phyloP scores from a whole-genome alignment of 2,888 invertebrate genomes.

The Pycnomerus fuliginosus region DNA sequence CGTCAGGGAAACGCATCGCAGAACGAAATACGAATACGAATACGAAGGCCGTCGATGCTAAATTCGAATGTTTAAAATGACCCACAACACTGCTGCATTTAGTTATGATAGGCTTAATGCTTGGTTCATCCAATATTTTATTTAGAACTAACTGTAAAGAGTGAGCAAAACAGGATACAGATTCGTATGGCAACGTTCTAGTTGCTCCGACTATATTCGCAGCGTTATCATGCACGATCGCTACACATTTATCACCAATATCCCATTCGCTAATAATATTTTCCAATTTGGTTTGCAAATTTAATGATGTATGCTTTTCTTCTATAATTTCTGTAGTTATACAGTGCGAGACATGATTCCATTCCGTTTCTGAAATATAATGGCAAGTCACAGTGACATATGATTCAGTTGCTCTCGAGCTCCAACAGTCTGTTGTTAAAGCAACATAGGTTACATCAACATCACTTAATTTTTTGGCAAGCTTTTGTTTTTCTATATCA shows the following conservation, averaged over 20 bases:
- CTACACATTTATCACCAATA: not conserved
- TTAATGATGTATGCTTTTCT: not conserved
- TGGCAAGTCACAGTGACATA: not conserved
- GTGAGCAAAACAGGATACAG: not conserved
- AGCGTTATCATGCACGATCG: not conserved
- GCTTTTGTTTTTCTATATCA: conserved; percentile 5
- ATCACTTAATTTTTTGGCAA: not conserved
- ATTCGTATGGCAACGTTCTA: not conserved
- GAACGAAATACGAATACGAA: too few species aligned
- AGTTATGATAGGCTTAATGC: not conserved
- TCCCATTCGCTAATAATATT: not conserved
- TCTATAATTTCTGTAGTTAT: not conserved
- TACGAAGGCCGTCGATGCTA: too few species aligned
- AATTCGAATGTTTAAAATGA: not conserved
- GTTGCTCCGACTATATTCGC: not conserved
- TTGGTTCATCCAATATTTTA: not conserved
- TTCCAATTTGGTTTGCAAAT: not conserved
- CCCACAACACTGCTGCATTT: not conserved
- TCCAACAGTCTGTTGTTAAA: conserved; percentile 34
- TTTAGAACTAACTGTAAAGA: not conserved
- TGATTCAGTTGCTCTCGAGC: conserved; percentile 23
- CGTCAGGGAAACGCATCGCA: too few species aligned
- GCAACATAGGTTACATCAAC: conserved; percentile 5
- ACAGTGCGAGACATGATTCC: not conserved
- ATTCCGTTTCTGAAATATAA: not conserved